Evolutionary conservation across 1,140 invertebrate species (phyloP), one percentile per base, ranked within the genome.

Genomic region (Thaumetopoea pityocampa): DNA sequence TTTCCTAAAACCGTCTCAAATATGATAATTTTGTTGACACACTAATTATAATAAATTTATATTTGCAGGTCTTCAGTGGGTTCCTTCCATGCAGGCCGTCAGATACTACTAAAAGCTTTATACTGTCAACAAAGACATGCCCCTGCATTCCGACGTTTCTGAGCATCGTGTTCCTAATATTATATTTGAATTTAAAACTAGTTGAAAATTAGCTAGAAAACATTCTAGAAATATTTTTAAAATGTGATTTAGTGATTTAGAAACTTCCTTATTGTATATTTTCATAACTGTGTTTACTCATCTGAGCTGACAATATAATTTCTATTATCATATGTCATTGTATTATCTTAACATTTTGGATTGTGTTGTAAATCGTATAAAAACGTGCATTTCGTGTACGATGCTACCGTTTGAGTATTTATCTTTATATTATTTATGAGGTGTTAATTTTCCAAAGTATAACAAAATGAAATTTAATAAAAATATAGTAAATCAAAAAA

Each of bases 41-140:
- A 23, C 2, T 33, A 19, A 9, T 3, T n/a, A 14, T 1, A 33
- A 33, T 32, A 16, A 16, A 16, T 7, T 17, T 43, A 11, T 48
- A 40, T 27, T 64, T 67, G 7, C 67, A 73, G 69, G 62, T 41
- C 63, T 63, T 49, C 53, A 56, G 22, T 66, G 64, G 59, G 41
- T 36, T 4, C 51, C 55, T 4, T 49, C 61, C 7, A 34, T 42
- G 26, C 61, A 67, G 30, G 11, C 43, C 15, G 50, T 33, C 23
- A 69, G 52, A 56, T 72, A 54, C 46, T 68, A 37, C 37, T 64
- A 67, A 52, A 23, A 35, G 14, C 35, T 47, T 16, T 20, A 19
- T 14, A 12, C 28, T 26, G 16, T 26, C 15, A 40, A 30, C 18
- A 17, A 22, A 41, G 37, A 41, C 22, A 41, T 41, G 34, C 35